phyloP scores from a whole-genome alignment of 2,888 invertebrate species.

The Xanthorhoe spadicearia region DNA sequence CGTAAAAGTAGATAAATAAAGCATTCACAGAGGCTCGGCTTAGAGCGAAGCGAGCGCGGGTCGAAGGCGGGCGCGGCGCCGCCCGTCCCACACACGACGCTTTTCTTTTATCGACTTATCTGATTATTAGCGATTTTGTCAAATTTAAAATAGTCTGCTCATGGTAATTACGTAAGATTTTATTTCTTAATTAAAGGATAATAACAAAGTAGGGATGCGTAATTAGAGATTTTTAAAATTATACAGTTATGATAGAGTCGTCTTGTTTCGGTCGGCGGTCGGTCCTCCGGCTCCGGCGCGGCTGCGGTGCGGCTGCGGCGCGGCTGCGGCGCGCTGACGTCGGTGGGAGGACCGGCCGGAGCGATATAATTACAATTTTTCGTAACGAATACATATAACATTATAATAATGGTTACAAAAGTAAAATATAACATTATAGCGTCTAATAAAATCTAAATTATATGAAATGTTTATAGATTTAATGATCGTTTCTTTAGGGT shows the following conservation, averaged over 20 bases:
- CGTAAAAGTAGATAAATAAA: conserved; percentile 79
- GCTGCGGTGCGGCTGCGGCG: conserved; percentile 32
- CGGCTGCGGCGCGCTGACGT: conserved; percentile 27
- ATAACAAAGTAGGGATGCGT: conserved; percentile 84
- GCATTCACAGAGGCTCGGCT: conserved; percentile 79
- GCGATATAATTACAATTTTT: conserved; percentile 74
- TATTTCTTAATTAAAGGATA: conserved; percentile 84
- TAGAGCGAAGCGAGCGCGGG: conserved; percentile 49
- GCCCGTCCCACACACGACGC: conserved; percentile 62
- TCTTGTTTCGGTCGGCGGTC: conserved; percentile 70
- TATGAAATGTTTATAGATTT: conserved; percentile 85
- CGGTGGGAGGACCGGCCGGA: conserved; percentile 59
- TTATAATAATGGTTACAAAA: conserved; percentile 84
- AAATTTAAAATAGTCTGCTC: conserved; percentile 84
- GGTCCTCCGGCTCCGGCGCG: conserved; percentile 51
- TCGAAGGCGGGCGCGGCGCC: conserved; percentile 45
- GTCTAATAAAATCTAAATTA: conserved; percentile 84
- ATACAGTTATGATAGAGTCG: conserved; percentile 83
- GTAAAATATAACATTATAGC: conserved; percentile 85
- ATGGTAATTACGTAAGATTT: conserved; percentile 83
- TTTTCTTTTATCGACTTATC: conserved; percentile 80
- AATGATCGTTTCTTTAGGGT: conserved; percentile 82
- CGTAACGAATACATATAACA: conserved; percentile 85
- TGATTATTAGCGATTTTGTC: conserved; percentile 80
- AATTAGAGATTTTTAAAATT: conserved; percentile 85